Conservation (phyloP, 2,797 vertebrate species). For the Enteromius paludinosus region DNA sequence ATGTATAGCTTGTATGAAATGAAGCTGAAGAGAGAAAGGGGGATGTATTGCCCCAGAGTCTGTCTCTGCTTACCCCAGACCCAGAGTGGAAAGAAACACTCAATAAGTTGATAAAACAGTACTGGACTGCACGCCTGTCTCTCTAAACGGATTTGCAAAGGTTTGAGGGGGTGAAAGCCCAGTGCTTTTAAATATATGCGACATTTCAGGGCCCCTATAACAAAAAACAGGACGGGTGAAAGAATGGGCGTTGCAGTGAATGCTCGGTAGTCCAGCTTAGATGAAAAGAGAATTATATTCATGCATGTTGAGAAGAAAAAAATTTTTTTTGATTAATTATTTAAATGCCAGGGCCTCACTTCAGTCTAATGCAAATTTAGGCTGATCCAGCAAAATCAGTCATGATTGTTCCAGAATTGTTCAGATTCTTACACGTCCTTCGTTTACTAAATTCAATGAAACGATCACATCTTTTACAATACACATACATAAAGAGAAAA, state of each 20-base stretch:
- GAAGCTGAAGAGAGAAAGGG: slow-evolving; percentile 6
- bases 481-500: background rate
- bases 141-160: slow-evolving; percentile 61
- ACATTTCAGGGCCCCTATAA: slow-evolving; percentile 52
- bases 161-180: slow-evolving; percentile 55
- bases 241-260: slow-evolving; percentile 56
- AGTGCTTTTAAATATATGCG: slow-evolving; percentile 64
- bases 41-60: slow-evolving; percentile 29
- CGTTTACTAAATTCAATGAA: background rate
- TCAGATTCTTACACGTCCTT: background rate
- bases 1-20: background rate
- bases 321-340: slow-evolving; percentile 30
- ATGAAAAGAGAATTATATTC: slow-evolving; percentile 50
- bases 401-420: background rate
- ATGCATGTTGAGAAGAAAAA: slow-evolving; percentile 33
- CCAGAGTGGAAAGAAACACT: slow-evolving; percentile 57
- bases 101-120: slow-evolving; percentile 62
- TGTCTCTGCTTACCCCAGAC: slow-evolving; percentile 41
- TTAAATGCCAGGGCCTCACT: slow-evolving; percentile 33
- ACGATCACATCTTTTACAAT: background rate
- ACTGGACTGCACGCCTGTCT: slow-evolving; percentile 53
- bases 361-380: slow-evolving; percentile 31
- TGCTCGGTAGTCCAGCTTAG: slow-evolving; percentile 46
- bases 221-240: slow-evolving; percentile 56
- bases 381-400: background rate